phyloP scores from a whole-genome alignment of 2,888 invertebrate genomes.

The Parnassius mnemosyne region DNA sequence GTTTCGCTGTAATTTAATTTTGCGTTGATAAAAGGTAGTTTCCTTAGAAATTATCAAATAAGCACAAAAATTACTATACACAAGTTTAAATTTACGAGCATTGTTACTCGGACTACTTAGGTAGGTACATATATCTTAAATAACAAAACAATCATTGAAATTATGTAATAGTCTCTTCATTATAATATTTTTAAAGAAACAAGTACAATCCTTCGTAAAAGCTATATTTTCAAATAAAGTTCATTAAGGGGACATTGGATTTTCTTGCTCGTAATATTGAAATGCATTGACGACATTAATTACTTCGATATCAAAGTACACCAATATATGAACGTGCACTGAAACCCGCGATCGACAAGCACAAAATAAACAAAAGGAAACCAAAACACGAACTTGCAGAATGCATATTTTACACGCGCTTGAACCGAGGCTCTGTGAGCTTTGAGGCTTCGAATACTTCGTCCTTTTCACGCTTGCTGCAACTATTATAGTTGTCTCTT shows the following conservation, averaged over 20 bases:
- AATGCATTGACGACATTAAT: constrained; percentile 13
- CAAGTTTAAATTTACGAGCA: no score
- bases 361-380: constrained; percentile 31
- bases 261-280: constrained; percentile 1
- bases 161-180: no score
- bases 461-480: constrained; percentile 29
- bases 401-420: constrained; percentile 30
- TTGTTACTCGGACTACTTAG: no score
- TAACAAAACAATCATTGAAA: no score
- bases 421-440: constrained; percentile 33
- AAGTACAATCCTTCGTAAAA: no score
- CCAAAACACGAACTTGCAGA: constrained; percentile 32
- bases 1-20: no score
- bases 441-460: constrained; percentile 36
- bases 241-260: neutral
- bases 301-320: constrained; percentile 25
- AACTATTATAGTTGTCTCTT: constrained; percentile 35
- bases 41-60: no score
- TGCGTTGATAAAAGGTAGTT: no score
- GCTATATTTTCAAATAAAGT: neutral
- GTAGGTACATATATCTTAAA: no score
- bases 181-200: no score
- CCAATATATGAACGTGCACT: constrained; percentile 25
- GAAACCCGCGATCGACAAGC: constrained; percentile 18
- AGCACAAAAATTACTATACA: no score